Conservation (phyloP, 1,140 invertebrate species). For the Dreissena rostriformis region DNA sequence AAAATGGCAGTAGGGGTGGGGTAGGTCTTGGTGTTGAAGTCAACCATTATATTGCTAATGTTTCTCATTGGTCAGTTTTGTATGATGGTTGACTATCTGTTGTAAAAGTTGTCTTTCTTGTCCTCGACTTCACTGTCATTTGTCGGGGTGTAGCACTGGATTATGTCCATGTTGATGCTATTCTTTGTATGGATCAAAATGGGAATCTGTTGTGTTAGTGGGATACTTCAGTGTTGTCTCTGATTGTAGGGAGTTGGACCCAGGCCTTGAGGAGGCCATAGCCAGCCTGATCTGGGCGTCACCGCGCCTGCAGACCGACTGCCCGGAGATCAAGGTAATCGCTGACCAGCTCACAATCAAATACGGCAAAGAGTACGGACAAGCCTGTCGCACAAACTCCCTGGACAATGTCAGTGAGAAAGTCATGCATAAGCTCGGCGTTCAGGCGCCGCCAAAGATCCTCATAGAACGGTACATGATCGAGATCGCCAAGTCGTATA, state of each 20-base stretch:
- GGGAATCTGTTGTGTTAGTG: too few relatives aligned
- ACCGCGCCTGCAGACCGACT: slow-evolving; percentile 86
- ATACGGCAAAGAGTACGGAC: slow-evolving; percentile 96
- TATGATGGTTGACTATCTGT: too few relatives aligned
- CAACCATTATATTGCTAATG: too few relatives aligned
- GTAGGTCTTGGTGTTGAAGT: too few relatives aligned
- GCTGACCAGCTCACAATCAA: slow-evolving; percentile 94
- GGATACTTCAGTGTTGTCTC: neutral
- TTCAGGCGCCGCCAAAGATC: slow-evolving; percentile 97
- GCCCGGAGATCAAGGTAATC: slow-evolving; percentile 92
- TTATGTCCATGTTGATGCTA: too few relatives aligned
- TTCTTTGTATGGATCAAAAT: too few relatives aligned
- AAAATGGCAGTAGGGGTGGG: too few relatives aligned
- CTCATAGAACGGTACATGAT: slow-evolving; percentile 92
- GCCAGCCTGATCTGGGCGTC: slow-evolving; percentile 98
- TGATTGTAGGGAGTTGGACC: slow-evolving; percentile 91
- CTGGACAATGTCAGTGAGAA: slow-evolving; percentile 94
- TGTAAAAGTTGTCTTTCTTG: too few relatives aligned
- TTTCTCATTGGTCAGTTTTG: too few relatives aligned
- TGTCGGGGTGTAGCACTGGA: too few relatives aligned
- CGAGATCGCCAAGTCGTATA: slow-evolving; percentile 95
- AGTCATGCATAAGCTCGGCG: slow-evolving; percentile 96
- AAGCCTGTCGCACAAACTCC: slow-evolving; percentile 76
- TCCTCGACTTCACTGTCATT: too few relatives aligned
- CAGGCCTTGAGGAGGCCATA: slow-evolving; percentile 88